A percentile compares a stretch with the other conserved stretches of the same genome.
These are phyloP conservation scores for Zosterops japonicus DNA, from an alignment of 2,113 vertebrate genomes.

Conservation along the genomic window DNA sequence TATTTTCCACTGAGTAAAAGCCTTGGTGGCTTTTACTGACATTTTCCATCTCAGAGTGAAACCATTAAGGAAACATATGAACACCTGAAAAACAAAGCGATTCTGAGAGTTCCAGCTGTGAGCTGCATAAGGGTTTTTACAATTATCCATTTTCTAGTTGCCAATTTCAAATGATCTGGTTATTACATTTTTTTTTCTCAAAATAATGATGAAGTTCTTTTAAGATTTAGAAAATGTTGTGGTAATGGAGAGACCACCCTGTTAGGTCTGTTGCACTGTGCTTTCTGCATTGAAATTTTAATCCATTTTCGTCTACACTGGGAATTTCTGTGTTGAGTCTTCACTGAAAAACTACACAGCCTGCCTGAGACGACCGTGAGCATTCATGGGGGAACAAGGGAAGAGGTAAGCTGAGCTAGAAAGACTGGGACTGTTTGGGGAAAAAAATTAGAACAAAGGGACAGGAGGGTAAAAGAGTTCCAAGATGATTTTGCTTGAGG, in stretches of 20 bases:
- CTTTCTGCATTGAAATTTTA: neutral
- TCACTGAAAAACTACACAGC: neutral
- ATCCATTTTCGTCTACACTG: neutral
- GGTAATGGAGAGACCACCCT: neutral
- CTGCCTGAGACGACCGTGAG: rapidly evolving
- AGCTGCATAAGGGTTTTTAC: neutral
- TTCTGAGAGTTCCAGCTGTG: slow-evolving; percentile 1
- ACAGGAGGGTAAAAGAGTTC: neutral
- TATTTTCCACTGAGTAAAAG: neutral
- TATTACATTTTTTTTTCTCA: slow-evolving; percentile 17
- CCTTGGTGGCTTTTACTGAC: neutral
- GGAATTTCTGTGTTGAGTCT: neutral
- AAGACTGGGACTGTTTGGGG: neutral
- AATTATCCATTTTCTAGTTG: neutral
- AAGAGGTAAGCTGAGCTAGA: neutral
- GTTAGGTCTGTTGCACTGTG: neutral
- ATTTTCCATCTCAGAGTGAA: slow-evolving; percentile 11
- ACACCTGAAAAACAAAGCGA: slow-evolving; percentile 7
- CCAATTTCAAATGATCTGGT: neutral
- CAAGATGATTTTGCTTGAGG: neutral
- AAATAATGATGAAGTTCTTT: neutral
- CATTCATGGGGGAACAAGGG: neutral
- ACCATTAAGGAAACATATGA: neutral
- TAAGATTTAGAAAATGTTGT: neutral
- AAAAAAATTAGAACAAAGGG: neutral